Conservation (phyloP, 2,888 invertebrate species). For the Linnaemya vulpina region DNA sequence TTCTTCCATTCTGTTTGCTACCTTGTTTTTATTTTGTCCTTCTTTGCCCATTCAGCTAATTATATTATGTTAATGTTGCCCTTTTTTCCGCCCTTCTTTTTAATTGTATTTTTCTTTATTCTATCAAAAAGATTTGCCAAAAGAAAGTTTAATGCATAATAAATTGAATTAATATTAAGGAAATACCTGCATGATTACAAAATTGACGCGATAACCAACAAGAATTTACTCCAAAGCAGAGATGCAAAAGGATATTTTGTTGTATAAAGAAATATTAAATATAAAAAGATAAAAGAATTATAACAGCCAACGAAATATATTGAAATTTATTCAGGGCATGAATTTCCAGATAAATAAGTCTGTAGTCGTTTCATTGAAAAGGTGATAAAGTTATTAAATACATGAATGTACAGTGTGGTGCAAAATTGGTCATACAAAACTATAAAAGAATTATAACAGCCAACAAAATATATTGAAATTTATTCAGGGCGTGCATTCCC, state of each 20-base stretch:
- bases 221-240: not conserved
- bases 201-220: not conserved
- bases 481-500: too few relatives aligned
- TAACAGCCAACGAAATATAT: not conserved
- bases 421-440: too few relatives aligned
- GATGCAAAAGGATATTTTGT: not conserved
- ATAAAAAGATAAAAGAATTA: not conserved
- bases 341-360: not conserved
- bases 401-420: too few relatives aligned
- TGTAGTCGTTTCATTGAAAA: not conserved
- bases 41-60: slow-evolving; percentile 46
- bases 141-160: slow-evolving; percentile 6
- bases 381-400: not conserved
- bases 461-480: too few relatives aligned
- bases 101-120: slow-evolving; percentile 21
- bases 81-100: slow-evolving; percentile 15
- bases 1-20: not conserved
- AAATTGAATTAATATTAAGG: slow-evolving; percentile 9
- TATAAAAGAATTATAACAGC: too few relatives aligned
- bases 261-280: not conserved
- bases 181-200: not conserved
- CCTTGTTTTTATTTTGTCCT: not conserved
- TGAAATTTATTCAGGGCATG: slow-evolving; percentile 7
- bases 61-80: slow-evolving; percentile 58
- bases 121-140: not conserved